Conservation (phyloP, 2,113 vertebrate species). For the Lagenorhynchus albirostris region DNA sequence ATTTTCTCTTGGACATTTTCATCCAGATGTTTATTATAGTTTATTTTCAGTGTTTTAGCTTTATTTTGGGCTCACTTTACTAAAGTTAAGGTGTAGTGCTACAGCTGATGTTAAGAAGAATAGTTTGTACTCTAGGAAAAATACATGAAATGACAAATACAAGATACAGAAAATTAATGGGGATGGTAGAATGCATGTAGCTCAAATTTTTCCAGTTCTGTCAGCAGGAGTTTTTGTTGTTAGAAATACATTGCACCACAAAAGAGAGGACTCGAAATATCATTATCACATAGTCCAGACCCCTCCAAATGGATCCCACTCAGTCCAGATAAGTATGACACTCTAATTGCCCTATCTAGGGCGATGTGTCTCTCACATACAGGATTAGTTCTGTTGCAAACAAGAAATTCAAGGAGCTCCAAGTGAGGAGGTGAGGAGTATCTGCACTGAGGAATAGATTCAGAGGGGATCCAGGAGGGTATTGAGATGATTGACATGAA, state of each 20-base stretch:
- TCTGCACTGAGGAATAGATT: neutral
- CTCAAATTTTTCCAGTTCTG: neutral
- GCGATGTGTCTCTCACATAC: neutral
- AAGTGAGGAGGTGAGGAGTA: neutral
- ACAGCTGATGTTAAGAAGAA: neutral
- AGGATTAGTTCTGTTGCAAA: accelerated
- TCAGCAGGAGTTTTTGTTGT: neutral
- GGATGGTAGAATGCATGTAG: neutral
- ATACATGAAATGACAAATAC: neutral
- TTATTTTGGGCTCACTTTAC: neutral
- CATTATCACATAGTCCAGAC: neutral
- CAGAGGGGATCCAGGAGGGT: neutral
- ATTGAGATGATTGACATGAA: neutral
- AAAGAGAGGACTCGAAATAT: neutral
- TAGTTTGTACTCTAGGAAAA: neutral
- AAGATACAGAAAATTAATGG: neutral
- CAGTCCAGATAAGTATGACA: neutral
- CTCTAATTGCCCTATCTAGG: neutral
- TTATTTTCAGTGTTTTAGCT: neutral
- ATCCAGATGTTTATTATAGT: neutral
- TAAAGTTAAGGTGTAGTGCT: neutral
- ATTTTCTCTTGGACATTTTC: neutral
- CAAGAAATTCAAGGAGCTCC: neutral
- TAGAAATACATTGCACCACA: neutral
- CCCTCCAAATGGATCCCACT: neutral